Base-by-base conservation (phyloP, 2,797 vertebrate genomes). In the Gambelia wislizenii region DNA sequence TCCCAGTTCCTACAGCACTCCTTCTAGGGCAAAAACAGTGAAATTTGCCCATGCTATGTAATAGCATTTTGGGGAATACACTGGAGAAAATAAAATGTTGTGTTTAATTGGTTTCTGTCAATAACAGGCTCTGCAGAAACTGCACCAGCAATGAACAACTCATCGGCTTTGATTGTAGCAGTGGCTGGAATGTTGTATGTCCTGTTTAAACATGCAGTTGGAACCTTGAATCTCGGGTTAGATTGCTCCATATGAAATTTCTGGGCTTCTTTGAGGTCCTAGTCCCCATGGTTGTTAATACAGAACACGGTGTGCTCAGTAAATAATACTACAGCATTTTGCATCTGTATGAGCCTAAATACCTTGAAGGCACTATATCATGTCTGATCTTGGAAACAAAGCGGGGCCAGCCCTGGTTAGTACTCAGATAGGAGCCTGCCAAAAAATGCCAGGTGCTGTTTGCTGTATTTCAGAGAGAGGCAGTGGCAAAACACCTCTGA, bases 1-100 rank as follows among this genome's bases (percentile, higher is more conserved):
- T 16, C 16, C 13, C 8, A 14, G 33, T 1, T 5, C 1, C 1
- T 33, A 49, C 2, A 5, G 30, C 0, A 6, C 0, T 0, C 12
- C 1, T 42, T 36, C 0, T 0, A 0, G 8, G 0, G 30, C 10
- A 4, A 61, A 75, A 18, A 61, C 4, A 69, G 33, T 84, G 82
- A 69, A 69, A 78, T 84, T 18, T 22, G 52, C 59, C 33, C 59
- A 69, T 12, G 33, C 27, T 52, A 61, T 33, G 54, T 75, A 42
- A 59, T 39, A 44, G 8, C 16, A 36, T 78, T 78, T 67, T 13
- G 61, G 27, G 33, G 61, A 61, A 56, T 54, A 33, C 33, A 67
- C 25, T 39, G 52, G 52, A 33, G 27, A 3, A 83, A 33, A 2
- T 12, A 27, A 10, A 70, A 44, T 47, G 47, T 44, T 18, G 27